A percentile compares a stretch with the other conserved stretches of the same genome.
Conservation (phyloP, 2,888 invertebrate genomes). For the Melolontha melolontha region DNA sequence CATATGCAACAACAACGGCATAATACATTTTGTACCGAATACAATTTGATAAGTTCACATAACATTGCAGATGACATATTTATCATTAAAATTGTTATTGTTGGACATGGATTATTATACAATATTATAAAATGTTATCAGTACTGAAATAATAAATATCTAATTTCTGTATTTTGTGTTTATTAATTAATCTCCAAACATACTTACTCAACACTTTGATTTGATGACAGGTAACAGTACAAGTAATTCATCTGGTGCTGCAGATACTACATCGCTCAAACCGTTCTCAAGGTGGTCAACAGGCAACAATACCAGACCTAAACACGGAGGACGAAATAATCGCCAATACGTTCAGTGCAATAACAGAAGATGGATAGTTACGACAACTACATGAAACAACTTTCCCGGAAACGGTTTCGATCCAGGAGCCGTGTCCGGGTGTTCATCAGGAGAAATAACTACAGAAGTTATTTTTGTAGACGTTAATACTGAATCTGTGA, state of each 20-base stretch:
- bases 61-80: too few species aligned
- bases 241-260: constrained; percentile 63
- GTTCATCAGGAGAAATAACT: constrained; percentile 45
- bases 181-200: not conserved
- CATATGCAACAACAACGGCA: too few species aligned
- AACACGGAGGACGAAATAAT: constrained; percentile 42
- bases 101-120: too few species aligned
- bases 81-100: too few species aligned
- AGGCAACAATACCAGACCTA: constrained; percentile 55
- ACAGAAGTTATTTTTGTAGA: constrained; percentile 52
- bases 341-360: constrained; percentile 58
- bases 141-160: not conserved
- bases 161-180: constrained; percentile 1
- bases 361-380: constrained; percentile 60
- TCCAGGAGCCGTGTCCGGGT: constrained; percentile 41
- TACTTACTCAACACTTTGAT: constrained; percentile 14
- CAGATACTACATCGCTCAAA: constrained; percentile 61
- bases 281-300: constrained; percentile 61
- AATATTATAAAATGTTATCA: too few species aligned
- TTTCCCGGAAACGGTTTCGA: constrained; percentile 47
- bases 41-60: too few species aligned
- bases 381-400: constrained; percentile 60
- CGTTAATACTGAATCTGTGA: constrained; percentile 51
- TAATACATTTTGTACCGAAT: too few species aligned
- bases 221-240: constrained; percentile 60